Conservation (phyloP, 2,797 vertebrate genomes). For the Pseudocheirus occidentalis region DNA sequence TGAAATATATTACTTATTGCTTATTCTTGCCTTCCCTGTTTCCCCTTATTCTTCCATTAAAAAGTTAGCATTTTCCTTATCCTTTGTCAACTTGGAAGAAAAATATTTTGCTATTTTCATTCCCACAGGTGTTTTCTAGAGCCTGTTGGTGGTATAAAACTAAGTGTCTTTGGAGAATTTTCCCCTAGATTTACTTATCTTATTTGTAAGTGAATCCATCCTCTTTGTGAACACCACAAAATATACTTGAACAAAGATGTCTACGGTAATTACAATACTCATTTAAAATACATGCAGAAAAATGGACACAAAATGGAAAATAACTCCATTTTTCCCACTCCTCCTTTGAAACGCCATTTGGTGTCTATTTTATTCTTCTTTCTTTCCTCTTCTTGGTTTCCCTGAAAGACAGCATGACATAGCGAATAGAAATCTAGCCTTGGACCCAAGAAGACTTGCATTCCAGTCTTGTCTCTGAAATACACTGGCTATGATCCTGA, state of each 20-base stretch:
- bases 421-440: not conserved
- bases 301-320: not conserved
- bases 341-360: not conserved
- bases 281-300: not conserved
- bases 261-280: not conserved
- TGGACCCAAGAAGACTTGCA: not conserved
- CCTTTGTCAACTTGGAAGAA: slow-evolving; percentile 36
- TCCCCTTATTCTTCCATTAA: slow-evolving; percentile 37
- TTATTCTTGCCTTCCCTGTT: slow-evolving; percentile 10
- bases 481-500: not conserved
- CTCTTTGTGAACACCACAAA: slow-evolving; percentile 39
- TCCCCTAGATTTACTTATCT: not conserved
- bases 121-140: not conserved
- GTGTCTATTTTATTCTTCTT: not conserved
- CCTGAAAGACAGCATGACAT: not conserved
- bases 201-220: slow-evolving; percentile 4
- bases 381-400: slow-evolving; percentile 11
- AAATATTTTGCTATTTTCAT: slow-evolving; percentile 43
- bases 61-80: slow-evolving; percentile 15
- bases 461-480: not conserved
- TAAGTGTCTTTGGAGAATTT: not conserved
- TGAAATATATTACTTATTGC: slow-evolving; percentile 37
- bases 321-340: not conserved
- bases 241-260: not conserved
- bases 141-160: not conserved